phyloP scores from a whole-genome alignment of 2,797 vertebrate species.

The Alectoris magna region DNA sequence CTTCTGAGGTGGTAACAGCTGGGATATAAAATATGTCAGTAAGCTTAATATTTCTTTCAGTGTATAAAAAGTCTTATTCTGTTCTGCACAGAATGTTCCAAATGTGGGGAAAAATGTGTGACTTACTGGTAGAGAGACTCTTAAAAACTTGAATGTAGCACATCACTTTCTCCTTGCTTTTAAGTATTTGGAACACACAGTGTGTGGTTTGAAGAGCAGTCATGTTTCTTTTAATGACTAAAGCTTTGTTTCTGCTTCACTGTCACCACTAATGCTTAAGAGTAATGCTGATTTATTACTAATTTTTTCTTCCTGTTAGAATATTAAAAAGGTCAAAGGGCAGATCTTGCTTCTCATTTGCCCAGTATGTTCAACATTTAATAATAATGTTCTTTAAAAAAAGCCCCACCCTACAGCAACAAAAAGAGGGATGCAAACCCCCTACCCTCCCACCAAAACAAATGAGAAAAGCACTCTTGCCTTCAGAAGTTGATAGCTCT shows the following conservation, averaged over 20 bases:
- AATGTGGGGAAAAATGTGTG: not conserved
- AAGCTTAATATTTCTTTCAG: not conserved
- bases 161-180: slow-evolving; percentile 1
- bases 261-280: slow-evolving; percentile 32
- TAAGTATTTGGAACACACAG: not conserved
- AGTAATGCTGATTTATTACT: slow-evolving; percentile 3
- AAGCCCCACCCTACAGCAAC: not conserved
- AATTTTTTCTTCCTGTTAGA: not conserved
- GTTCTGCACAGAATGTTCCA: slow-evolving; percentile 15
- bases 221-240: slow-evolving; percentile 30
- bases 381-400: not conserved
- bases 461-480: not conserved
- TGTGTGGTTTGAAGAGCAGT: not conserved
- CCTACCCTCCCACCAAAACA: not conserved
- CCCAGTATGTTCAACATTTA: not conserved
- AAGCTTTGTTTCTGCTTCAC: slow-evolving; percentile 11
- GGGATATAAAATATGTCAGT: not conserved
- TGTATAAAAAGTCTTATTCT: not conserved
- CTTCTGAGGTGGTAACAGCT: not conserved
- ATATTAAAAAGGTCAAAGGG: not conserved
- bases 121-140: not conserved
- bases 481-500: not conserved
- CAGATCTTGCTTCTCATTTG: not conserved
- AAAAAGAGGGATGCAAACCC: not conserved
- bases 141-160: not conserved